Evolutionary conservation across 2,797 vertebrate genomes (phyloP).

Genomic region (Lepilemur septentrionalis): DNA sequence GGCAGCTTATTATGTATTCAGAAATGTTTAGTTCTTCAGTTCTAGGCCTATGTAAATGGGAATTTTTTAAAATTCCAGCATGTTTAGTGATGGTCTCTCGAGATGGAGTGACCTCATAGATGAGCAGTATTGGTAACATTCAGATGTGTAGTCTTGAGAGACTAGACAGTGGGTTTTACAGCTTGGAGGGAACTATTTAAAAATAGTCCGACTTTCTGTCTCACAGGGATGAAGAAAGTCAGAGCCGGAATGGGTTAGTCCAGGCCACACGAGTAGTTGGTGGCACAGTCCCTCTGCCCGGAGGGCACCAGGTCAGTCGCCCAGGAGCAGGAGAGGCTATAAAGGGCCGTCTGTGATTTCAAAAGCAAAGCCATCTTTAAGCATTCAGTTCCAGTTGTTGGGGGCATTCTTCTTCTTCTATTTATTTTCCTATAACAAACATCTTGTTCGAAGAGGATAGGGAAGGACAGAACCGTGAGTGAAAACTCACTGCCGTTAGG

Average conservation of each 20-base stretch:
- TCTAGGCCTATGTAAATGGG: neutral
- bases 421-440: neutral
- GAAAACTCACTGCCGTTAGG: neutral
- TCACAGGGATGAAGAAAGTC: neutral
- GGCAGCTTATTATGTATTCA: constrained; percentile 6
- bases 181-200: neutral
- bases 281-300: neutral
- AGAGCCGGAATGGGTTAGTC: neutral
- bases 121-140: neutral
- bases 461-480: neutral
- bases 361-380: neutral
- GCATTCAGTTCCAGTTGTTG: neutral
- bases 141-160: neutral
- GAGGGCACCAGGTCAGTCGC: neutral
- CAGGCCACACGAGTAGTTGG: neutral
- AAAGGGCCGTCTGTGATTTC: neutral
- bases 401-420: neutral
- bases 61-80: neutral
- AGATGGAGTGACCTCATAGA: neutral
- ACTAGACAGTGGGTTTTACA: neutral
- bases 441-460: neutral
- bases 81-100: neutral
- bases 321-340: neutral
- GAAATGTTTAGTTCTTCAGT: constrained; percentile 22
- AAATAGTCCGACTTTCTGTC: neutral